phyloP scores from a whole-genome alignment of 2,797 vertebrate genomes.

The Mus caroli region DNA sequence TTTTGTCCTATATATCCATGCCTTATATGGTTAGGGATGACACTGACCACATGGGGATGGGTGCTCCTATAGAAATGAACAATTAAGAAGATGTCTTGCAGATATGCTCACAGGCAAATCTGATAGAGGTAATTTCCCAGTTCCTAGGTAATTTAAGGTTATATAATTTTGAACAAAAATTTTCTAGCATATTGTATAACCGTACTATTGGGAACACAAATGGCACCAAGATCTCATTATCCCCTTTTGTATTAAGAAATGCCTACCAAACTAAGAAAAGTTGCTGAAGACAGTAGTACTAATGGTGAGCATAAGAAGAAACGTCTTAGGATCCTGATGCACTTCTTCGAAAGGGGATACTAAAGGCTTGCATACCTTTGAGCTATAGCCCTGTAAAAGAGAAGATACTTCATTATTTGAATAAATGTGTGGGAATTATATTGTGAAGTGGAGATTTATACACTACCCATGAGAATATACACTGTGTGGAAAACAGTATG shows the following conservation, averaged over 20 bases:
- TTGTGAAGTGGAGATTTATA: too few species aligned
- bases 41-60: background rate
- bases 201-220: background rate
- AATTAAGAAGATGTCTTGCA: background rate
- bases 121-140: background rate
- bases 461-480: background rate
- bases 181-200: background rate
- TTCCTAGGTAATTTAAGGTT: background rate
- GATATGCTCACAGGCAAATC: background rate
- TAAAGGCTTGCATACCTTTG: background rate
- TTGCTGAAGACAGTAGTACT: background rate
- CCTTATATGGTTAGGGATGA: background rate
- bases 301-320: background rate
- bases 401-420: background rate
- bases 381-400: background rate
- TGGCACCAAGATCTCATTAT: background rate
- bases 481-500: background rate
- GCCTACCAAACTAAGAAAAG: background rate
- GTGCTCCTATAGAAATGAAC: background rate
- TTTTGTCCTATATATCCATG: background rate
- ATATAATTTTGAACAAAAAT: too few species aligned
- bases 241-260: background rate
- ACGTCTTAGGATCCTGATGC: background rate
- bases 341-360: background rate
- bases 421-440: background rate